These are phyloP conservation scores for Polyodon spathula DNA, from an alignment of 2,113 vertebrate genomes.

Conservation along the genomic window DNA sequence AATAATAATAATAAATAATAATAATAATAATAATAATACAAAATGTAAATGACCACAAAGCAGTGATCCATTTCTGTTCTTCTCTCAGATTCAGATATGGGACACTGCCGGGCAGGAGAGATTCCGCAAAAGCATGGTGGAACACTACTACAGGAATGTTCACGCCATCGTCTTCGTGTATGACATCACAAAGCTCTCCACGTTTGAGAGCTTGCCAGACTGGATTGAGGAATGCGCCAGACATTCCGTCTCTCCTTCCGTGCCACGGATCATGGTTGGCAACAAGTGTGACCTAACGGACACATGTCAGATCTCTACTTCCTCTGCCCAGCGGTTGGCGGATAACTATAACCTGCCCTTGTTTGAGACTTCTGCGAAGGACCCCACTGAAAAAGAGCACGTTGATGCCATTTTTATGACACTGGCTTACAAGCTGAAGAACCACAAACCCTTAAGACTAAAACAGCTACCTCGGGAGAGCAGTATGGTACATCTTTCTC, in stretches of 20 bases:
- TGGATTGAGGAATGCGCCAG: constrained; percentile 56
- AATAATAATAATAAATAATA: not conserved
- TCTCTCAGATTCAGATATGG: constrained; percentile 58
- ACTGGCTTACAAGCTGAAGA: constrained; percentile 56
- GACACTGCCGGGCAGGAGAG: constrained; percentile 63
- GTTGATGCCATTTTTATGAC: constrained; percentile 61
- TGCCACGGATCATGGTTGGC: constrained; percentile 56
- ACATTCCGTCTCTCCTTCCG: constrained; percentile 47
- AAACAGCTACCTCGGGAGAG: constrained; percentile 43
- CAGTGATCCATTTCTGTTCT: not conserved
- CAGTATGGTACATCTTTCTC: constrained; percentile 18
- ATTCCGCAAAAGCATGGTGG: constrained; percentile 64
- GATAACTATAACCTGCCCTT: constrained; percentile 55
- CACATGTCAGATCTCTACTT: constrained; percentile 45
- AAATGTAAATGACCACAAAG: not conserved
- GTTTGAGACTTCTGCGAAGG: constrained; percentile 61
- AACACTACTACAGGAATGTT: constrained; percentile 59
- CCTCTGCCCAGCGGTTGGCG: constrained; percentile 45
- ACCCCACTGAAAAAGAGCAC: constrained; percentile 51
- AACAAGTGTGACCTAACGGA: constrained; percentile 58
- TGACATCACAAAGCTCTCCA: constrained; percentile 49
- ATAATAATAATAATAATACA: not conserved
- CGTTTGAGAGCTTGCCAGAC: constrained; percentile 54
- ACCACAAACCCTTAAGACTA: constrained; percentile 53
- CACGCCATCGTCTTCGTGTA: constrained; percentile 61